These are phyloP conservation scores for Drosophila fungiperda DNA, from an alignment of 2,888 invertebrate species.

Conservation along the genomic window DNA sequence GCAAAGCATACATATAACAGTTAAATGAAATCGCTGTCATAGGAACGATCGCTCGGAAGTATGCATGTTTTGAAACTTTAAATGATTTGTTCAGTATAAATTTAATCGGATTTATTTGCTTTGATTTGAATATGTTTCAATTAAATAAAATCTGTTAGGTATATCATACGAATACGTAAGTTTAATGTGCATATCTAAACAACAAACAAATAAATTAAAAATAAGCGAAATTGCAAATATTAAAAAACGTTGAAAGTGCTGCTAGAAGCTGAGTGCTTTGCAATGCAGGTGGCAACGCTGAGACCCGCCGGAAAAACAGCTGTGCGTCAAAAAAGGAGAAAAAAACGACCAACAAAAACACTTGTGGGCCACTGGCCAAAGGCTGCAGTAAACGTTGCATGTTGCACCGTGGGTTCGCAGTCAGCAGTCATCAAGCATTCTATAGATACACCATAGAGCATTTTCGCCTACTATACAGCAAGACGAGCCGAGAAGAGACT, in stretches of 20 bases:
- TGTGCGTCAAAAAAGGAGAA: not conserved
- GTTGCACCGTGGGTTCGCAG: not conserved
- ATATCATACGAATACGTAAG: not conserved
- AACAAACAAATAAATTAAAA: not conserved
- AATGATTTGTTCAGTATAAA: not conserved
- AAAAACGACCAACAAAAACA: not conserved
- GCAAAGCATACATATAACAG: not conserved
- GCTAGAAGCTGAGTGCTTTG: not conserved
- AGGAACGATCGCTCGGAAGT: not conserved
- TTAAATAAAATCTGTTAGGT: not conserved
- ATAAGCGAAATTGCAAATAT: not conserved
- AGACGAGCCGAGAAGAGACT: not conserved
- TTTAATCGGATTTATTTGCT: not conserved
- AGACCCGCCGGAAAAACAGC: conserved; percentile 18
- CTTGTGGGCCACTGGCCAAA: conserved; percentile 16
- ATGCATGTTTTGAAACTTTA: not conserved
- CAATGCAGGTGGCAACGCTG: conserved; percentile 13
- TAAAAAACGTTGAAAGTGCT: too few species aligned
- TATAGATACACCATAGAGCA: not conserved
- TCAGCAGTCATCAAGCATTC: conserved; percentile 5
- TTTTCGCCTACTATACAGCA: not conserved
- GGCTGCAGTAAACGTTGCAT: conserved; percentile 9
- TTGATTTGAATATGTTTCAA: not conserved
- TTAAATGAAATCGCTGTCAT: not conserved
- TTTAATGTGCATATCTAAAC: not conserved